Conservation (phyloP, 2,797 vertebrate genomes). For the Microtus obscurus region DNA sequence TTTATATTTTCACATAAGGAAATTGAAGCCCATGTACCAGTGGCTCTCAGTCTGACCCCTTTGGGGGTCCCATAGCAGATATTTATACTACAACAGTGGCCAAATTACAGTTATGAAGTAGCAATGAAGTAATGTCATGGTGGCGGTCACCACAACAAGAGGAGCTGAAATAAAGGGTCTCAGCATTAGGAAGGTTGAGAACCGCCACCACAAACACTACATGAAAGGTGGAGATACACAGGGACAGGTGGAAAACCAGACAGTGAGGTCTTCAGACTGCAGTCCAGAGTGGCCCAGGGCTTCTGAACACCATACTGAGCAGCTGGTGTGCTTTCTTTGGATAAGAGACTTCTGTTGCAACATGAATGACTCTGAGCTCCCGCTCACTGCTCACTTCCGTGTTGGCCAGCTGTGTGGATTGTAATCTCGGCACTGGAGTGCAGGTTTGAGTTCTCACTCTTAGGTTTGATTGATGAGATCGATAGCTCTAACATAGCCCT, state of each 20-base stretch:
- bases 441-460: slow-evolving; percentile 31
- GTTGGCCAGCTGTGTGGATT: neutral
- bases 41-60: neutral
- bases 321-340: neutral
- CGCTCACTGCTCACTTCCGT: neutral
- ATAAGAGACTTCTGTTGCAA: neutral
- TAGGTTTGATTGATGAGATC: neutral
- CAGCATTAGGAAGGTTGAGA: neutral
- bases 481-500: slow-evolving; percentile 6
- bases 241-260: neutral
- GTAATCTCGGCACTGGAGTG: neutral
- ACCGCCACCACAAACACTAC: neutral
- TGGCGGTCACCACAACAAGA: neutral
- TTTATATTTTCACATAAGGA: neutral
- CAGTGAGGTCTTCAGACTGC: neutral
- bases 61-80: neutral
- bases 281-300: neutral
- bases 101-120: neutral
- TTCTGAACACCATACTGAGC: neutral
- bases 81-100: neutral
- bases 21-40: neutral
- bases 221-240: neutral
- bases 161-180: neutral
- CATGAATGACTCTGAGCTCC: neutral
- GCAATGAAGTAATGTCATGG: neutral